Conservation (phyloP, 2,797 vertebrate genomes). For the Chelon auratus region DNA sequence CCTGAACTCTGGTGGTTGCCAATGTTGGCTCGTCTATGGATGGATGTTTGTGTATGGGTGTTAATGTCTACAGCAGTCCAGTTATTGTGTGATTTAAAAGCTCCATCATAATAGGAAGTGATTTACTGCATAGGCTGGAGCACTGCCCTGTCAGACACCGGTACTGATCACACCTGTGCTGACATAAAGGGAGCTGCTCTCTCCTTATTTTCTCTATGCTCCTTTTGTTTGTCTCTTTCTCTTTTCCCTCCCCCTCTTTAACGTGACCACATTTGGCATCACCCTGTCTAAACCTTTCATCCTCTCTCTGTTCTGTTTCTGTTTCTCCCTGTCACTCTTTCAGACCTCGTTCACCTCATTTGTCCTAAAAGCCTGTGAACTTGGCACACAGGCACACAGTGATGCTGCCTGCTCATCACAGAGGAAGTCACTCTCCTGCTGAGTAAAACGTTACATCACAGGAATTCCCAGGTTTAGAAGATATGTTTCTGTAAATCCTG, state of each 20-base stretch:
- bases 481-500: slow-evolving; percentile 44
- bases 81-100: slow-evolving; percentile 68
- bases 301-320: slow-evolving; percentile 15
- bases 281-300: slow-evolving; percentile 12
- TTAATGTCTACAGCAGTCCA: slow-evolving; percentile 33
- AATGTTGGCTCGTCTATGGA: slow-evolving; percentile 18
- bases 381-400: background rate
- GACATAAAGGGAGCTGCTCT: slow-evolving; percentile 75
- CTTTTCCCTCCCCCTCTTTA: slow-evolving; percentile 19
- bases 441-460: slow-evolving; percentile 53
- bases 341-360: slow-evolving; percentile 32
- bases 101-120: slow-evolving; percentile 78
- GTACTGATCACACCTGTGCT: slow-evolving; percentile 81
- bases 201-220: slow-evolving; percentile 21
- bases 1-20: slow-evolving; percentile 34
- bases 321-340: slow-evolving; percentile 1
- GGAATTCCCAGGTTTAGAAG: slow-evolving; percentile 55
- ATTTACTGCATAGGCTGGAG: slow-evolving; percentile 80
- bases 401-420: slow-evolving; percentile 44
- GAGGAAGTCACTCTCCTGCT: slow-evolving; percentile 45
- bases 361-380: slow-evolving; percentile 24
- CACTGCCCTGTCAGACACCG: slow-evolving; percentile 72
- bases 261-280: background rate
- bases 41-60: slow-evolving; percentile 25
- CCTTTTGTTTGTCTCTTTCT: background rate